These are phyloP conservation scores for Neostethus bicornis DNA, from an alignment of 2,797 vertebrate genomes.

Conservation along the genomic window DNA sequence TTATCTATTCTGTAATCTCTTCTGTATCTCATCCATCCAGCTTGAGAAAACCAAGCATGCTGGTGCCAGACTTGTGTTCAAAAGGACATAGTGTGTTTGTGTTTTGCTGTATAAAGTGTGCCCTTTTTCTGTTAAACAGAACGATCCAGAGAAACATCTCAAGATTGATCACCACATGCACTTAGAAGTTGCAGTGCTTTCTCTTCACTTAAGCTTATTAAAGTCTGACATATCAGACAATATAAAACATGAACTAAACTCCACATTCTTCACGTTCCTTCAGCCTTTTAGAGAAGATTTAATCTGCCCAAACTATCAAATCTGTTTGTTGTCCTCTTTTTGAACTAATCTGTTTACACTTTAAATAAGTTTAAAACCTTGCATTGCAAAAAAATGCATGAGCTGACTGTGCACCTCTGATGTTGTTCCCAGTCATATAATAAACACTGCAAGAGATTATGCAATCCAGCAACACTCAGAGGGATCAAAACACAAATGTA, in stretches of 20 bases:
- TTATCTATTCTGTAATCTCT: slow-evolving; percentile 26
- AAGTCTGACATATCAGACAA: slow-evolving; percentile 30
- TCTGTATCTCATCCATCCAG: slow-evolving; percentile 65
- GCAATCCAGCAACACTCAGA: slow-evolving; percentile 33
- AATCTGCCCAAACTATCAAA: background rate
- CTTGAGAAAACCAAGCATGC: slow-evolving; percentile 50
- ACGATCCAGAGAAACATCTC: slow-evolving; percentile 27
- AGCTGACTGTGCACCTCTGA: slow-evolving; percentile 21
- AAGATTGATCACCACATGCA: slow-evolving; percentile 54
- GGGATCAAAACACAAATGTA: slow-evolving; percentile 39
- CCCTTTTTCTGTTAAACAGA: slow-evolving; percentile 26
- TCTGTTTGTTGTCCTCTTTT: slow-evolving; percentile 8
- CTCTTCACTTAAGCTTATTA: slow-evolving; percentile 40
- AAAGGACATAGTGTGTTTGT: slow-evolving; percentile 24
- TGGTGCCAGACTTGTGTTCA: slow-evolving; percentile 22
- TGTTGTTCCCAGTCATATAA: slow-evolving; percentile 23
- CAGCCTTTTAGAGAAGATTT: slow-evolving; percentile 9
- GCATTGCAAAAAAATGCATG: slow-evolving; percentile 9
- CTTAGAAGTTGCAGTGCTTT: slow-evolving; percentile 45
- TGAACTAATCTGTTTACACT: slow-evolving; percentile 2
- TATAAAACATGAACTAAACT: slow-evolving; percentile 13
- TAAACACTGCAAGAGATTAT: slow-evolving; percentile 40
- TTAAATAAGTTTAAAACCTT: background rate
- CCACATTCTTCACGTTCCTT: slow-evolving; percentile 13
- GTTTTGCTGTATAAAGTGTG: slow-evolving; percentile 23